phyloP scores from a whole-genome alignment of 1,140 invertebrate genomes.

The Calliphora vicina region DNA sequence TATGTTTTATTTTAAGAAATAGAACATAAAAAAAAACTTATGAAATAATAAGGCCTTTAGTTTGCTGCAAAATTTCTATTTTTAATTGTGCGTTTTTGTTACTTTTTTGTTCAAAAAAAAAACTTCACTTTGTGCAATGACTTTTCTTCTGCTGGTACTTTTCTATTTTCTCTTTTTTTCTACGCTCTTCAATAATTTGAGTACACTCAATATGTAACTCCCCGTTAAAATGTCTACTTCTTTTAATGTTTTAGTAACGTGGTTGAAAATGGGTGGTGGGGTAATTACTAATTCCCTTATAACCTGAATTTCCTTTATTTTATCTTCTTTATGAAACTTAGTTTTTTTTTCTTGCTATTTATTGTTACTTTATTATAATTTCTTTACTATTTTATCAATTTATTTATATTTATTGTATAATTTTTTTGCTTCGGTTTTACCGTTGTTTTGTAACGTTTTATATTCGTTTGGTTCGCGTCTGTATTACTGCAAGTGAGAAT shows the following conservation, averaged over 20 bases:
- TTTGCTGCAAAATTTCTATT: background rate
- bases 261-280: background rate
- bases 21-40: background rate
- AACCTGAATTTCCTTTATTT: background rate
- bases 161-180: background rate
- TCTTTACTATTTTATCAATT: background rate
- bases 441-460: background rate
- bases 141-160: no score
- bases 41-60: constrained; percentile 23
- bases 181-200: background rate
- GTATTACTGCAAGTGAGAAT: constrained; percentile 33
- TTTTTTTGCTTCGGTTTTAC: background rate
- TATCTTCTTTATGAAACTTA: background rate
- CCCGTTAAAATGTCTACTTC: background rate
- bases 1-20: constrained; percentile 1
- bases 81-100: constrained; percentile 13
- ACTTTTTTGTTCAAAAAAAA: background rate
- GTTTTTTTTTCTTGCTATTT: background rate
- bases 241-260: constrained; percentile 2
- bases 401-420: background rate
- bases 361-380: background rate
- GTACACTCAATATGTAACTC: background rate
- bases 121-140: constrained; percentile 2
- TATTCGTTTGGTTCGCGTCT: background rate
- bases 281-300: background rate